Base-by-base conservation (phyloP, 2,888 invertebrate species). In the Thumatha senex region DNA sequence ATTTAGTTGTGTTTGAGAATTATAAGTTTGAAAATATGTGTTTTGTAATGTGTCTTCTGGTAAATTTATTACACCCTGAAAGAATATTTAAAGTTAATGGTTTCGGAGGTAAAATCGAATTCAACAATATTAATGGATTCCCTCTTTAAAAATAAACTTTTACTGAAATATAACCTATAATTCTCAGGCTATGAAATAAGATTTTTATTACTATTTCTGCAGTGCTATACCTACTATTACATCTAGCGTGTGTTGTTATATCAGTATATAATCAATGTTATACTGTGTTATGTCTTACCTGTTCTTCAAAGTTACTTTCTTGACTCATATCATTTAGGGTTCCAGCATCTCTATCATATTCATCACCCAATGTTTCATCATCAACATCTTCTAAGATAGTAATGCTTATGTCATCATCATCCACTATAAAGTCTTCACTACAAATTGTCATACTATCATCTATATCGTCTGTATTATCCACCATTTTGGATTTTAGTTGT, bases 401-500 rank as follows among this genome's bases (percentile, higher is more conserved):
- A 5, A 50, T 53, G 43, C 67, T 67, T 34, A 48, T 43, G 33
- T 48, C 46, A 51, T 66, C 51, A 41, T 58, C 61, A n/a, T 70
- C 63, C 9, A 78, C 54, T 2, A 70, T 47, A 39, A 86, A 86
- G 45, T 85, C 86, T 3, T 82, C 79, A 54, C 82, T 85, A 44
- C 73, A 73, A 0, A 81, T 30, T 7, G 70, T 78, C 7, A 69
- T 49, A 4, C 72, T 67, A 47, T 79, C 73, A 4, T 5, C 18
- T 24, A 24, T 4, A 24, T 71, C 73, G 7, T 70, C 72, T 40
- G 55, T 63, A 30, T 49, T 60, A 15, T 67, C 49, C n/a, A 57
- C 60, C 33, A 80, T 44, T 52, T 69, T 76, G 8, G 54, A 58
- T 76, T 58, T 75, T 33, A 86, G 44, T 24, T 68, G 47, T 40